Evolutionary conservation across 1,140 invertebrate species (phyloP), one percentile per base, ranked within the genome.

Genomic region (Orius insidiosus): DNA sequence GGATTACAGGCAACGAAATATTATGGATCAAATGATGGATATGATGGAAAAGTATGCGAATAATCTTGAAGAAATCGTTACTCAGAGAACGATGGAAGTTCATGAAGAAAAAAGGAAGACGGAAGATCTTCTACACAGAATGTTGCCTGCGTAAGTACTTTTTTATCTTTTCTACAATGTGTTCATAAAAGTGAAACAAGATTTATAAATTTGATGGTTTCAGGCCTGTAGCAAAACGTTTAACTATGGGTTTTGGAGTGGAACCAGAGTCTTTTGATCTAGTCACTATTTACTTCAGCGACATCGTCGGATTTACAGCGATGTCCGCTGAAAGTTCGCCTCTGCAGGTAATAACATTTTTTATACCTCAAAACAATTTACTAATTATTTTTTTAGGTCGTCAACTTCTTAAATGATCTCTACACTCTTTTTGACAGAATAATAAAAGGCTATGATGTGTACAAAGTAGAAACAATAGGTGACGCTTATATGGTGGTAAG

Each of bases 231-330:
- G 84, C 85, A 39, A 71, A 76, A 61, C 76, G 76, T 57, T 67
- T 98, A 49, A 93, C 88, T 35, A 76, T 76, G 53, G 89, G 89
- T 16, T 79, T 83, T 55, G 79, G 82, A 3, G 88, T 97, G 1
- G 84, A 89, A 63, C 92, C 93, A 4, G 93, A 97, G 67, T 83
- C 82, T 0, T 98, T 87, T 64, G 86, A 94, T 65, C 74, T 78
- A 52, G 89, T 76, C 31, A 96, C 93, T 18, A 95, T 98, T 54
- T 97, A 95, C 66, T 98, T 98, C 67, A 95, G 89, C 59, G 94
- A 98, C 64, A 97, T 98, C 63, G 93, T 97, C 45, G 93, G 93
- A 53, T 98, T 98, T 68, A 98, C 94, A 33, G 76, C 80, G 38
- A 86, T 98, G 77, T 94, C 89, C 5, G 86, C 90, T 0, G 83